These are phyloP conservation scores for Mus caroli DNA, from an alignment of 2,797 vertebrate genomes.

Conservation along the genomic window DNA sequence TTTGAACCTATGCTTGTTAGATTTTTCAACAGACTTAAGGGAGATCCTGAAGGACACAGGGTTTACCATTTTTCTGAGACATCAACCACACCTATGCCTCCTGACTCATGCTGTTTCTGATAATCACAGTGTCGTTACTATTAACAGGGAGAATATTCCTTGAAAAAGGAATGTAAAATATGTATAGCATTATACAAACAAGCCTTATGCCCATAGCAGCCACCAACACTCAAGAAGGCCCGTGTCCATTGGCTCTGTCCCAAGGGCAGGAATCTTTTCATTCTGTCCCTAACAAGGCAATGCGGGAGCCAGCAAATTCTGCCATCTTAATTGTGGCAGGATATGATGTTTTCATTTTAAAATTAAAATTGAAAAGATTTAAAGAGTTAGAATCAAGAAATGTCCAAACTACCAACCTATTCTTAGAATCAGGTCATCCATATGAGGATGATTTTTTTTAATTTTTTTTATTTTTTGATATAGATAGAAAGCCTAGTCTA, in stretches of 20 bases:
- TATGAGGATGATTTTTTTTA: background rate
- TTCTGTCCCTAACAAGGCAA: background rate
- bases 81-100: background rate
- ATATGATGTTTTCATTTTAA: constrained; percentile 27
- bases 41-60: too few relatives aligned
- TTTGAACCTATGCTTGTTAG: background rate
- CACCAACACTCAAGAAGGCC: background rate
- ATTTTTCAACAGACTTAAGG: background rate
- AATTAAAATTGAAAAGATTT: background rate
- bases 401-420: background rate
- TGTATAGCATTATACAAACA: background rate
- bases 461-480: background rate
- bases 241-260: background rate
- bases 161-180: background rate
- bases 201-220: background rate
- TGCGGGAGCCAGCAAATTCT: background rate
- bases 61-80: background rate
- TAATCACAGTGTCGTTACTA: background rate
- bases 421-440: background rate
- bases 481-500: background rate
- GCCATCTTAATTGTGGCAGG: background rate
- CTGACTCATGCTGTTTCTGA: background rate
- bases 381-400: background rate
- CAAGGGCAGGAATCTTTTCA: background rate
- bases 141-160: background rate